Percentiles rank a stretch among this genome's conserved stretches.
Evolutionary conservation across 2,797 vertebrate genomes (phyloP).

Genomic region (Leucoraja ocellata): DNA sequence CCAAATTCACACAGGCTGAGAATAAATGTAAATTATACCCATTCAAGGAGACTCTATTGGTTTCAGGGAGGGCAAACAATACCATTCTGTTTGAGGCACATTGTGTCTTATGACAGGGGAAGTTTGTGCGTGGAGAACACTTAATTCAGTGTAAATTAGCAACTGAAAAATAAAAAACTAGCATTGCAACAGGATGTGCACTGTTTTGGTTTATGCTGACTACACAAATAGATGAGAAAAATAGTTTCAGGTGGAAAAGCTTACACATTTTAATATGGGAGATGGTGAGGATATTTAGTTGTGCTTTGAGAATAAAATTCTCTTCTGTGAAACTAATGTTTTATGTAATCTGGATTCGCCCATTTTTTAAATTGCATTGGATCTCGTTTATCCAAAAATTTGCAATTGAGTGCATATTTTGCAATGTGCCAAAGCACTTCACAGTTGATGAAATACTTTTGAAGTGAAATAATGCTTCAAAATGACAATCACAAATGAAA

Average conservation of each 20-base stretch:
- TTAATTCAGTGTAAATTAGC: conserved; percentile 6
- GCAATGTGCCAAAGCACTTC: neutral
- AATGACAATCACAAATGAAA: neutral
- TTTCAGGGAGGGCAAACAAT: neutral
- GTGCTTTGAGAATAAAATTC: neutral
- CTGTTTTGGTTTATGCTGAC: neutral
- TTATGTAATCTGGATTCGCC: neutral
- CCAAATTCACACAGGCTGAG: conserved; percentile 18
- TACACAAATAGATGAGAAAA: neutral
- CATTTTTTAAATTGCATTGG: neutral
- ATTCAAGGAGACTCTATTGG: neutral
- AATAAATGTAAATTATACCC: neutral
- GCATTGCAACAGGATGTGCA: neutral
- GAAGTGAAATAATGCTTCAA: neutral
- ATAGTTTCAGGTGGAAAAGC: neutral
- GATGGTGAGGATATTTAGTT: neutral
- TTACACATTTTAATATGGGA: neutral
- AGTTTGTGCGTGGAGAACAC: neutral
- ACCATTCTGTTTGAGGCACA: neutral
- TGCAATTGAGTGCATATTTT: neutral
- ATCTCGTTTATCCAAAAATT: neutral
- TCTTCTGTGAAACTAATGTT: neutral
- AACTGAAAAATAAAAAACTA: neutral
- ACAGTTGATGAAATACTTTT: neutral
- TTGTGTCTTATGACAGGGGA: neutral